These are phyloP conservation scores for Sturnus vulgaris DNA, from an alignment of 2,113 vertebrate species.

Conservation along the genomic window DNA sequence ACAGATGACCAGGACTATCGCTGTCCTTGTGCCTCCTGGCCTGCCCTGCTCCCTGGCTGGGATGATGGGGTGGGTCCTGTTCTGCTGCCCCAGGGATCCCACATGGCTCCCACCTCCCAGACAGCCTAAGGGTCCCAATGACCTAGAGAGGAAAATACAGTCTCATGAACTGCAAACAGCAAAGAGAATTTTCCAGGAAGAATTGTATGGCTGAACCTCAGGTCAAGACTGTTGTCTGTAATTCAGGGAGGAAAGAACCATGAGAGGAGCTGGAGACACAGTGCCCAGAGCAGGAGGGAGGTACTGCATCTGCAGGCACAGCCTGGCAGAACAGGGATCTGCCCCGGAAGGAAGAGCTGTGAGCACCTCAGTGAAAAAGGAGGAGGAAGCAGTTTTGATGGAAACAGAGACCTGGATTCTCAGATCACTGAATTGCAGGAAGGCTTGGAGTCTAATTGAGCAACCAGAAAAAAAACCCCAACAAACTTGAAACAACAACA, in stretches of 20 bases:
- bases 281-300: neutral
- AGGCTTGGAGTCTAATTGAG: neutral
- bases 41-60: neutral
- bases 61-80: neutral
- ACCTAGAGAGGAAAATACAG: neutral
- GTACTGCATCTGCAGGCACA: neutral
- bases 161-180: neutral
- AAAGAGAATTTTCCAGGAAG: neutral
- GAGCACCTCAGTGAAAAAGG: neutral
- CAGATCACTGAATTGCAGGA: conserved; percentile 14
- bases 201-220: neutral
- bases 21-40: neutral
- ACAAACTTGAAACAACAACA: neutral
- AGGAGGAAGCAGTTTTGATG: neutral
- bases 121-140: neutral
- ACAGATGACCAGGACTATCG: fast-evolving
- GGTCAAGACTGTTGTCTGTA: neutral
- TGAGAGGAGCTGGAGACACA: neutral
- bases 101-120: neutral
- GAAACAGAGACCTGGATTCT: neutral
- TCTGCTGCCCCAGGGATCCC: neutral
- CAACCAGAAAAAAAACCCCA: neutral
- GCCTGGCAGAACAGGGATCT: neutral
- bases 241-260: neutral
- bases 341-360: neutral